Evolutionary conservation across 2,113 vertebrate genomes (phyloP), one percentile per base, ranked within the genome.

Genomic region (Syngnathus scovelli): DNA sequence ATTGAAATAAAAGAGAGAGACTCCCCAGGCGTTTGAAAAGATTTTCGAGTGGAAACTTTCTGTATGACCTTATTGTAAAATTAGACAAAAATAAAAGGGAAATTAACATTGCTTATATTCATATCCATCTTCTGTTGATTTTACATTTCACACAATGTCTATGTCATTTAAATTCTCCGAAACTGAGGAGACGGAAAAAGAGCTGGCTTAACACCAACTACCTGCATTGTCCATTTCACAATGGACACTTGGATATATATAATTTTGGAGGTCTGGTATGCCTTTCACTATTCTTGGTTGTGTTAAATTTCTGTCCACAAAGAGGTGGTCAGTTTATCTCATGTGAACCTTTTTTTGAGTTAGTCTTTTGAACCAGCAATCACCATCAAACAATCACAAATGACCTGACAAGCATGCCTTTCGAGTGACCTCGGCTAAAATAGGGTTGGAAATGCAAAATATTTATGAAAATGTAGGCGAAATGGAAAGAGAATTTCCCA

Each of bases 351-450:
- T 64, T 52, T 33, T 61, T 64, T 69, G n/a, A 44, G 69, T 70
- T 37, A 70, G 51, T 64, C 67, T 69, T 71, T 38, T 62, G 21
- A 44, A 64, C 48, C 56, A 51, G 66, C 59, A 68, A 76, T 85
- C 79, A 72, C 64, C 69, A 43, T 66, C 72, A 39, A 65, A 73
- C 74, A 39, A 74, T 73, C 65, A 60, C 74, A 84, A 87, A 82
- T 80, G 81, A 87, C 77, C 72, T 87, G 88, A 90, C 87, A 86
- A 77, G 46, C 64, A 0, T 43, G 67, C 75, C 75, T 75, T 75
- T 73, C 27, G 64, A 72, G 73, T 81, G 64, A 75, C 63, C 64
- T 77, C 66, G 59, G 66, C 66, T 59, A 46, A 39, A 74, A 78
- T 68, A 56, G 21, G 63, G 78, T 77, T 75, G 65, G 80, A 88